A percentile compares a stretch with the other conserved stretches of the same genome.
phyloP scores from a whole-genome alignment of 2,113 vertebrate species.

The Pionites leucogaster region DNA sequence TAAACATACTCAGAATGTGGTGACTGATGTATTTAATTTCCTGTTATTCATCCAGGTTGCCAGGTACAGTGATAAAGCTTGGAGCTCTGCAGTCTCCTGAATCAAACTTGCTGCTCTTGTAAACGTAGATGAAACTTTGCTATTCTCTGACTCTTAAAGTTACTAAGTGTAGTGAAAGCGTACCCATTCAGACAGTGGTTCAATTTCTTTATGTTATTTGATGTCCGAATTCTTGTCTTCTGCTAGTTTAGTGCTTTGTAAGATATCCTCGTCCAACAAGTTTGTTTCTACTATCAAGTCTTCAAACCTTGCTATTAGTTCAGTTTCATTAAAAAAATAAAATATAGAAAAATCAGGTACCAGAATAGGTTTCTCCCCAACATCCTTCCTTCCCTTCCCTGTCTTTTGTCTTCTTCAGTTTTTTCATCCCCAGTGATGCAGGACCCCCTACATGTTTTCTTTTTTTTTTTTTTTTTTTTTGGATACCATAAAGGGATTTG shows the following conservation, averaged over 20 bases:
- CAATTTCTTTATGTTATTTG: not conserved
- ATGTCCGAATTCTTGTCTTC: not conserved
- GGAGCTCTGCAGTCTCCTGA: not conserved
- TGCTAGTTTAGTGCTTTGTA: not conserved
- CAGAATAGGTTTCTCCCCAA: not conserved
- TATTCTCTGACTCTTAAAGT: not conserved
- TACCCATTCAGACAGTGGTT: not conserved
- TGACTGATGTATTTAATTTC: not conserved
- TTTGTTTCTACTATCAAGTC: not conserved
- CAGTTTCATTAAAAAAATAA: not conserved
- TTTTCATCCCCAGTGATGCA: not conserved
- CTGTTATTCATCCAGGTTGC: not conserved
- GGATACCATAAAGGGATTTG: not conserved
- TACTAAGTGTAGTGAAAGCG: not conserved
- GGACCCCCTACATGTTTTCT: not conserved
- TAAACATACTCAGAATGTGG: not conserved
- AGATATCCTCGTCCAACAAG: not conserved
- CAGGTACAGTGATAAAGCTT: not conserved
- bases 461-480: not conserved
- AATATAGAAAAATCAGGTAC: not conserved
- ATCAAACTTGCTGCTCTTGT: not conserved
- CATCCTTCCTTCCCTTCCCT: not conserved
- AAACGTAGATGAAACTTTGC: not conserved
- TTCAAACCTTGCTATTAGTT: not conserved
- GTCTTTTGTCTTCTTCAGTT: not conserved